Conservation (phyloP, 2,113 vertebrate genomes). For the Hymenochirus boettgeri region DNA sequence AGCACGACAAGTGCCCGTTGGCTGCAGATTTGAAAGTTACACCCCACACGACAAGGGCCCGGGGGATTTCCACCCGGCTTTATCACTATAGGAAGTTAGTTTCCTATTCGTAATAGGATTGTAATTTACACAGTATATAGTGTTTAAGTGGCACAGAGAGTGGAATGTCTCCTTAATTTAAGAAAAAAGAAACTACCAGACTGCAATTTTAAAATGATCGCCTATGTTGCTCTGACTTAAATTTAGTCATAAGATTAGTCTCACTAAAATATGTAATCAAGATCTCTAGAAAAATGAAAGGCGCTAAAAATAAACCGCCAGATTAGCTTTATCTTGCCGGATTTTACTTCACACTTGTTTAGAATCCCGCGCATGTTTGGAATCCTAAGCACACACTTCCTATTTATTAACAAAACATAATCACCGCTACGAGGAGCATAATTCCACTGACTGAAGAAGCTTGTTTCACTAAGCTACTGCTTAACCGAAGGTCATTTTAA, state of each 20-base stretch:
- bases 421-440: conserved; percentile 1
- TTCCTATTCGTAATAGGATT: too few species aligned
- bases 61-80: too few species aligned
- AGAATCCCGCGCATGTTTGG: conserved; percentile 26
- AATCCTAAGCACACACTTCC: conserved; percentile 33
- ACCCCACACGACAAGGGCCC: too few species aligned
- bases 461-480: conserved; percentile 14
- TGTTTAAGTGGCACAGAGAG: too few species aligned
- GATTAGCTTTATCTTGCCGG: neutral
- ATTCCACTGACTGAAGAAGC: neutral
- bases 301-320: conserved; percentile 22
- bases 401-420: conserved; percentile 16
- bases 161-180: too few species aligned
- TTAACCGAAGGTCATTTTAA: conserved; percentile 17
- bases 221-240: neutral
- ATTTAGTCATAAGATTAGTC: conserved; percentile 23
- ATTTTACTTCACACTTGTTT: conserved; percentile 37
- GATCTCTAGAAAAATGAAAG: conserved; percentile 23
- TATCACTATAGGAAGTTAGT: too few species aligned
- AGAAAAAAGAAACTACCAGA: too few species aligned
- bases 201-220: neutral
- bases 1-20: too few species aligned
- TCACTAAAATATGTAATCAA: conserved; percentile 35
- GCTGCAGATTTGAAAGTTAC: too few species aligned
- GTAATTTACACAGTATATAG: too few species aligned